Base-by-base conservation (phyloP, 2,888 invertebrate species). In the Laspeyria flexula region DNA sequence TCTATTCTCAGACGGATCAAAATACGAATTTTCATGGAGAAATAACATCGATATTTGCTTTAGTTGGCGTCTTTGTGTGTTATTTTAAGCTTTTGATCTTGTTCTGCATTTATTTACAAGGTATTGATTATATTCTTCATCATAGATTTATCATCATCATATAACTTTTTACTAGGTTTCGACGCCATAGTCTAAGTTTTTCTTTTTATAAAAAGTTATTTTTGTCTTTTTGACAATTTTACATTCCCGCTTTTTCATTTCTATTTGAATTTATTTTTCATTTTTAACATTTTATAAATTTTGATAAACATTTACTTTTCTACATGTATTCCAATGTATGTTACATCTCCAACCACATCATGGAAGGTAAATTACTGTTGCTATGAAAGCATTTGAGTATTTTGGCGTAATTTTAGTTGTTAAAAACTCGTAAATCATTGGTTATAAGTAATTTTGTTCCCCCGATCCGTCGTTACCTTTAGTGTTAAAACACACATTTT, bases 201-300 rank as follows among this genome's bases (percentile, higher is more conserved):
- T 75, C 70, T 77, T 79, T 76, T 71, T 66, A 67, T 64, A 80
- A 85, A 85, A 87, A 83, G 80, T 79, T 71, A 77, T 70, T 75
- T 81, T 83, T 83, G 79, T 78, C 85, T 70, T 75, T 81, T 83
- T 83, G 79, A 78, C 85, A 78, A 75, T 72, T 68, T 70, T 71
- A 39, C 44, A 60, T 83, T 87, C 84, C 81, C 85, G 86, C 83
- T 85, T 66, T 73, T 75, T 71, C 48, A 30, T 45, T 56, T 56
- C 21, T 59, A 63, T 74, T 70, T 68, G 57, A 75, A 72, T 43
- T 31, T 43, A 43, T 64, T 51, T 53, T 47, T 38, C 1, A 45
- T 31, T 21, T 48, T 48, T n/a, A n/a, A 5, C 18, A 5, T 18
- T 18, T 18, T 53, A 45, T 0, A 30, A 29, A 12, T 46, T 44